Percentiles rank a stretch among this genome's conserved stretches.
Conservation (phyloP, 1,140 invertebrate genomes). For the Pseudoatta argentina region DNA sequence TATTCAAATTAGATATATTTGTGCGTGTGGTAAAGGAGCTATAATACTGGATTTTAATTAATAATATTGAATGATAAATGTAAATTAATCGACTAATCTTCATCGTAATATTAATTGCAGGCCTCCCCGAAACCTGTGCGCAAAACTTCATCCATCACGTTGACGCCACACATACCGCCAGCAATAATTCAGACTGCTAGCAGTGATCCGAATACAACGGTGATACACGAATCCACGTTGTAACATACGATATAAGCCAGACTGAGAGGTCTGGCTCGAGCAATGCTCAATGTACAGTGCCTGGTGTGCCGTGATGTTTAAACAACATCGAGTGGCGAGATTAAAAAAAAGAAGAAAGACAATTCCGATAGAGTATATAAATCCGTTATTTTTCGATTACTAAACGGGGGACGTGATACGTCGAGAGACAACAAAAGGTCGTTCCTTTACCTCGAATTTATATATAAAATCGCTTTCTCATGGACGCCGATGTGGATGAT, state of each 20-base stretch:
- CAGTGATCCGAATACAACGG: slow-evolving; percentile 79
- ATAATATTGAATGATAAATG: background rate
- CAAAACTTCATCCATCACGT: slow-evolving; percentile 83
- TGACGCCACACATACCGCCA: slow-evolving; percentile 78
- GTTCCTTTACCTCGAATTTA: slow-evolving; percentile 73
- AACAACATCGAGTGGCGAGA: slow-evolving; percentile 50
- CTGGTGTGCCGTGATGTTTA: slow-evolving; percentile 76
- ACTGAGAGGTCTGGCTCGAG: slow-evolving; percentile 74
- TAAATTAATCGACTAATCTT: slow-evolving; percentile 4
- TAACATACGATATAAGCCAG: slow-evolving; percentile 84
- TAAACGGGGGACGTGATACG: background rate
- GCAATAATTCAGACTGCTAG: slow-evolving; percentile 79
- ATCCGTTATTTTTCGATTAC: slow-evolving; percentile 69
- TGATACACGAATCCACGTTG: slow-evolving; percentile 85
- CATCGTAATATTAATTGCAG: slow-evolving; percentile 65
- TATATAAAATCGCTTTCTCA: slow-evolving; percentile 68
- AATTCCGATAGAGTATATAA: slow-evolving; percentile 68
- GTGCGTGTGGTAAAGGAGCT: background rate
- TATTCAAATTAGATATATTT: background rate
- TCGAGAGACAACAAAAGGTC: slow-evolving; percentile 31
- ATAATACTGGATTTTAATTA: background rate
- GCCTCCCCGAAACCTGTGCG: slow-evolving; percentile 83
- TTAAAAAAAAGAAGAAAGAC: slow-evolving; percentile 63
- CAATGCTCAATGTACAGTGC: slow-evolving; percentile 81
- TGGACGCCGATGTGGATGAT: slow-evolving; percentile 62